Conservation (phyloP, 2,888 invertebrate species). For the Charanyca ferruginea region DNA sequence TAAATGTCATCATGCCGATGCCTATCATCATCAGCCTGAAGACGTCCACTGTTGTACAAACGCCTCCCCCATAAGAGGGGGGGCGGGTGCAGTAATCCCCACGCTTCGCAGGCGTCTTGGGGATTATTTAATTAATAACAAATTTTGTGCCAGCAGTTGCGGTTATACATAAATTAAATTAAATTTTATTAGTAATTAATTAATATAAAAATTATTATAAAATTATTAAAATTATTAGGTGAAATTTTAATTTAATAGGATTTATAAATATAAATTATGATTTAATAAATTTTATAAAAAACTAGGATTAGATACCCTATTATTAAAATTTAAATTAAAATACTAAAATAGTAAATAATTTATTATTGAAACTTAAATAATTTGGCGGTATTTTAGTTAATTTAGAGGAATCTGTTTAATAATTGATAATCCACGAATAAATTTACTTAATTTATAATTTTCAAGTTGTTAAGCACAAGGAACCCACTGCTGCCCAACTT, state of each 20-base stretch:
- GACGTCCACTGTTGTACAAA: no score
- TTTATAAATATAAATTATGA: slow-evolving; percentile 75
- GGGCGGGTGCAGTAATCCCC: no score
- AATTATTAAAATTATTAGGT: slow-evolving; percentile 88
- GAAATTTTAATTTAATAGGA: slow-evolving; percentile 90
- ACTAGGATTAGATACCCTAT: slow-evolving; percentile 94
- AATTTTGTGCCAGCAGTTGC: slow-evolving; percentile 94
- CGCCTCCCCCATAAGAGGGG: no score
- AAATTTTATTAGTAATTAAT: slow-evolving; percentile 88
- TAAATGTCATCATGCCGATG: no score
- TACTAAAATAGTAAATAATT: slow-evolving; percentile 91
- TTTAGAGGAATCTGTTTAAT: slow-evolving; percentile 93
- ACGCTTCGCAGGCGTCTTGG: no score
- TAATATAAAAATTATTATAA: slow-evolving; percentile 70
- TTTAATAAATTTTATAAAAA: slow-evolving; percentile 87
- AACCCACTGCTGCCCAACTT: no score
- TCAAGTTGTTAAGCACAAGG: no score
- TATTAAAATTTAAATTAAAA: slow-evolving; percentile 89
- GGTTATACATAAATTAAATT: slow-evolving; percentile 92
- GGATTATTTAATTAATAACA: slow-evolving; percentile 90
- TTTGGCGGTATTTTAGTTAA: slow-evolving; percentile 93
- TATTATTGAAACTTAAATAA: slow-evolving; percentile 93
- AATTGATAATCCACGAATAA: slow-evolving; percentile 93
- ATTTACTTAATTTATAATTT: slow-evolving; percentile 88
- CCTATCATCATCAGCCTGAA: no score